Evolutionary conservation across 2,797 vertebrate species (phyloP).

Genomic region (Paedocypris micromegethes): DNA sequence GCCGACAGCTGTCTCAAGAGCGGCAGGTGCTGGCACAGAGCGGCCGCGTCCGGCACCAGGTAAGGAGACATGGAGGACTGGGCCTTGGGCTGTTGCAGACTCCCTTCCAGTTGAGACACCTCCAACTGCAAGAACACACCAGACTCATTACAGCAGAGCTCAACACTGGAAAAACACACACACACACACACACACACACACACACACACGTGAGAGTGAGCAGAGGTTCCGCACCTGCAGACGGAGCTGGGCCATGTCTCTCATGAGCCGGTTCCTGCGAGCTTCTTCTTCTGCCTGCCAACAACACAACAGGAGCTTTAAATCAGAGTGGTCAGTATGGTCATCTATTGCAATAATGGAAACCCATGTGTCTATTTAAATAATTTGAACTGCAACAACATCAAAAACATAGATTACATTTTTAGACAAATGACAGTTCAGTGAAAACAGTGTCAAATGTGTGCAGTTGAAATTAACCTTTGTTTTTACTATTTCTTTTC

Average conservation of each 20-base stretch:
- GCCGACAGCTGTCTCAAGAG: conserved; percentile 82
- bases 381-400: too few relatives aligned
- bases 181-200: too few relatives aligned
- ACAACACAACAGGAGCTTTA: conserved; percentile 10
- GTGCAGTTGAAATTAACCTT: too few relatives aligned
- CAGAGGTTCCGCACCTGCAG: conserved; percentile 74
- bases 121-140: conserved; percentile 74
- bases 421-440: too few relatives aligned
- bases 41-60: conserved; percentile 87
- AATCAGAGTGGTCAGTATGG: too few relatives aligned
- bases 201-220: too few relatives aligned
- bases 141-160: not conserved
- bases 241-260: conserved; percentile 96
- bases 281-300: conserved; percentile 91
- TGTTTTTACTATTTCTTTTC: too few relatives aligned
- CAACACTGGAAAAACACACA: too few relatives aligned
- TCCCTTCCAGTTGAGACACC: conserved; percentile 95
- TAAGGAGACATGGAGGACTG: conserved; percentile 97
- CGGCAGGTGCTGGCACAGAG: conserved; percentile 88
- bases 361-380: too few relatives aligned
- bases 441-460: too few relatives aligned
- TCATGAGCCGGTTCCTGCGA: conserved; percentile 90
- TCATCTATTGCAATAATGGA: too few relatives aligned
- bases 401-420: too few relatives aligned
- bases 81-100: conserved; percentile 91